phyloP scores from a whole-genome alignment of 2,888 invertebrate species.

The Oligia fasciuncula region DNA sequence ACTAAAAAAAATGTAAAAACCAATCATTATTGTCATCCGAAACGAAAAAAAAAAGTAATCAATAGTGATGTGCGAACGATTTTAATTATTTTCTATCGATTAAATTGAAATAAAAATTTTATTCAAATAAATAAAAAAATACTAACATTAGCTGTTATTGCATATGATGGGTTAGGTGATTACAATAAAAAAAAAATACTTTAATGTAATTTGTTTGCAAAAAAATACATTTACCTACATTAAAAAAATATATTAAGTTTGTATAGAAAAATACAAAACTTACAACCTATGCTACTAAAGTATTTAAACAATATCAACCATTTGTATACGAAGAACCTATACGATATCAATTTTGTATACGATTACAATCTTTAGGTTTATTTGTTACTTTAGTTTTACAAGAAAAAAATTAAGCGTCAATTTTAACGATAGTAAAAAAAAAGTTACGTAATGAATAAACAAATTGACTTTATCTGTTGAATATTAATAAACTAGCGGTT shows the following conservation, averaged over 20 bases:
- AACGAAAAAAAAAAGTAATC: background rate
- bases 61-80: background rate
- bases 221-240: background rate
- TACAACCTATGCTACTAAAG: background rate
- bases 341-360: conserved; percentile 55
- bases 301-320: conserved; percentile 19
- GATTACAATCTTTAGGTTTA: conserved; percentile 9
- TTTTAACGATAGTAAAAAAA: conserved; percentile 30
- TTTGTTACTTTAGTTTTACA: conserved; percentile 25
- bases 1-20: background rate
- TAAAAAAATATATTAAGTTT: background rate
- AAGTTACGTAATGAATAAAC: background rate
- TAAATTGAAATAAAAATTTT: background rate
- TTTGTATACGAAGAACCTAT: conserved; percentile 44
- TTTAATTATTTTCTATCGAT: background rate
- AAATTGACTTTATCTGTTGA: conserved; percentile 16
- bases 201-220: background rate
- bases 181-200: background rate
- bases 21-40: background rate
- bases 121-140: background rate
- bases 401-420: conserved; percentile 34
- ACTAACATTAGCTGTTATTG: background rate
- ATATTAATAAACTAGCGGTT: conserved; percentile 13
- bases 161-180: background rate
- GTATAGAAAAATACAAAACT: background rate